phyloP scores from a whole-genome alignment of 2,797 vertebrate species.

The Lindbergichthys nudifrons region DNA sequence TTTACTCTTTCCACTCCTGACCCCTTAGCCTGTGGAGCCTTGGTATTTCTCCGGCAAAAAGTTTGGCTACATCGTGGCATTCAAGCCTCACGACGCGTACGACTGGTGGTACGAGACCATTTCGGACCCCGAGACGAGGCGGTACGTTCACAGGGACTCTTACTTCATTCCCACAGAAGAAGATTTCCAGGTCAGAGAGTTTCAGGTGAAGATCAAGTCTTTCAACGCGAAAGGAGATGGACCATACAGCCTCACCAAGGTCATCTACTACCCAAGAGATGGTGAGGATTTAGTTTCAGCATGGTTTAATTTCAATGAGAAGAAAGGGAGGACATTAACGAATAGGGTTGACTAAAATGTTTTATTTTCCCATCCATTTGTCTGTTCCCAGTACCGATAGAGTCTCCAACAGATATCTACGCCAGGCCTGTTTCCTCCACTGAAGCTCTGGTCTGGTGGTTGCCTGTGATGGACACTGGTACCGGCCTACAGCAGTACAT shows the following conservation, averaged over 20 bases:
- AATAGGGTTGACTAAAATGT: background rate
- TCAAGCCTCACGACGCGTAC: conserved; percentile 92
- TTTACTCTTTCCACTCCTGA: background rate
- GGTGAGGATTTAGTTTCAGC: conserved; percentile 68
- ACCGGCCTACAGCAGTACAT: conserved; percentile 88
- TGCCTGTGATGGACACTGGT: conserved; percentile 87
- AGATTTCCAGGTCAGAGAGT: conserved; percentile 89
- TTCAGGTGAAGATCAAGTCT: conserved; percentile 96
- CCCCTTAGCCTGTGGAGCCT: conserved; percentile 90
- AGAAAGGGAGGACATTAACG: background rate
- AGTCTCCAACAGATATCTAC: conserved; percentile 91
- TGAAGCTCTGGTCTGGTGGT: conserved; percentile 94
- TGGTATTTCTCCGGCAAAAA: conserved; percentile 95
- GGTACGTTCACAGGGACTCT: conserved; percentile 91
- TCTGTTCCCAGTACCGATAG: conserved; percentile 88
- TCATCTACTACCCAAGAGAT: conserved; percentile 93
- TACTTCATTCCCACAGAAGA: conserved; percentile 74
- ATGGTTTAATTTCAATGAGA: background rate
- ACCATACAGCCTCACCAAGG: conserved; percentile 90
- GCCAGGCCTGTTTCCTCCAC: conserved; percentile 91
- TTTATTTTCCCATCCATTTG: background rate
- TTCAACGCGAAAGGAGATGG: conserved; percentile 96
- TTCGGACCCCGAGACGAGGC: conserved; percentile 92
- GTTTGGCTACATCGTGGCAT: conserved; percentile 95
- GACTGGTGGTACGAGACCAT: conserved; percentile 95